phyloP scores from a whole-genome alignment of 2,797 vertebrate species.

The Oreonectes daqikongensis region DNA sequence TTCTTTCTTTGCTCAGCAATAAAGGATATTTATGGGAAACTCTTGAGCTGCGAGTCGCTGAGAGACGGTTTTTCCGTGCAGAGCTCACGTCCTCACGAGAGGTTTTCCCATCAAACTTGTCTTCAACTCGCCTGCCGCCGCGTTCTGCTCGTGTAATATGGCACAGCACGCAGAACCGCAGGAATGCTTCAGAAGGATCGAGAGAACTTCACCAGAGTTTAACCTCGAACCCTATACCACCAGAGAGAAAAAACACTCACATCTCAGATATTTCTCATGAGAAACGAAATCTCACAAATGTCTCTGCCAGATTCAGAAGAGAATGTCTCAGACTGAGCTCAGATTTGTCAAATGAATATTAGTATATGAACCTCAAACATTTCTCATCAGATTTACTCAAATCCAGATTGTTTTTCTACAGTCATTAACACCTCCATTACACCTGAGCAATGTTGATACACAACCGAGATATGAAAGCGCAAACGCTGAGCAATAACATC shows the following conservation, averaged over 20 bases:
- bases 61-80: slow-evolving; percentile 73
- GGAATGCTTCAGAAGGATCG: slow-evolving; percentile 64
- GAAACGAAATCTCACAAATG: not conserved
- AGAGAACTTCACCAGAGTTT: slow-evolving; percentile 58
- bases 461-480: too few species aligned
- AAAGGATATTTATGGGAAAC: slow-evolving; percentile 71
- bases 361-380: too few species aligned
- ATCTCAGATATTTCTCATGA: not conserved
- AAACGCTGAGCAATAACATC: too few species aligned
- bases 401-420: too few species aligned
- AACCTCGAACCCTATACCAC: slow-evolving; percentile 26
- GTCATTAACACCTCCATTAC: too few species aligned
- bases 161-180: slow-evolving; percentile 17
- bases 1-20: slow-evolving; percentile 58
- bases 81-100: slow-evolving; percentile 68
- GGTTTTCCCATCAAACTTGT: slow-evolving; percentile 64
- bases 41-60: slow-evolving; percentile 71
- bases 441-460: too few species aligned
- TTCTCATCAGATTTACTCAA: too few species aligned
- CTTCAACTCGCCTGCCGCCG: slow-evolving; percentile 32
- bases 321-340: too few species aligned
- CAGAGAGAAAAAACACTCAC: slow-evolving; percentile 21
- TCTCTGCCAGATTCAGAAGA: too few species aligned
- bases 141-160: slow-evolving; percentile 45
- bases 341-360: too few species aligned